Evolutionary conservation across 1,140 invertebrate genomes (phyloP).

Genomic region (Eriosoma lanigerum): DNA sequence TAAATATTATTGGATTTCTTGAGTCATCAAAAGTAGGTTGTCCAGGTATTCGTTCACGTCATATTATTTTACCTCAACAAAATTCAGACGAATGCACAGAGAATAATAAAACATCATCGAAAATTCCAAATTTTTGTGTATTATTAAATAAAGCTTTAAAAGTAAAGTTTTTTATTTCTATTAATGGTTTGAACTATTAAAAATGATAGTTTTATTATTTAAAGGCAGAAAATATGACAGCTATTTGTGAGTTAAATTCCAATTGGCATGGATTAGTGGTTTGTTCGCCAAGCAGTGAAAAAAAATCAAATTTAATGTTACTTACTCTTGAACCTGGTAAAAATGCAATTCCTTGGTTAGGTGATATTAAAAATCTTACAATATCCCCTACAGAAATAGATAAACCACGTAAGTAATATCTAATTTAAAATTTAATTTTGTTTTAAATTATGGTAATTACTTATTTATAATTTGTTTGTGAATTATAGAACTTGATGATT

Average conservation of each 20-base stretch:
- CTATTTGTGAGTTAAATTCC: conserved; percentile 73
- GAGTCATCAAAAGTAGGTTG: conserved; percentile 82
- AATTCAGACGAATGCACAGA: conserved; percentile 54
- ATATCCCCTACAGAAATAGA: conserved; percentile 35
- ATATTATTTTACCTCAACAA: conserved; percentile 76
- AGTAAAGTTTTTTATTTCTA: conserved; percentile 59
- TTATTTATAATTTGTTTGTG: background rate
- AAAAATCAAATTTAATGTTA: conserved; percentile 93
- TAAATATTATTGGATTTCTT: conserved; percentile 82
- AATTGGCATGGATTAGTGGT: conserved; percentile 94
- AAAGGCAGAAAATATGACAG: conserved; percentile 80
- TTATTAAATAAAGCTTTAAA: conserved; percentile 92
- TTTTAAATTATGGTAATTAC: too few species aligned
- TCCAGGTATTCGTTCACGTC: conserved; percentile 87
- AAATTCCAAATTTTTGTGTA: conserved; percentile 87
- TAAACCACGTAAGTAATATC: conserved; percentile 5
- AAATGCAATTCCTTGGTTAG: conserved; percentile 85
- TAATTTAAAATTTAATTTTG: background rate
- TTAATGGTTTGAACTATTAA: background rate
- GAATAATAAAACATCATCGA: conserved; percentile 69
- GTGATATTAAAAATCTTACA: conserved; percentile 73
- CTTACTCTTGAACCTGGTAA: conserved; percentile 80
- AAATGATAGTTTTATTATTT: conserved; percentile 41
- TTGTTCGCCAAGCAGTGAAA: conserved; percentile 91
- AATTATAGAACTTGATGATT: conserved; percentile 58